Percentiles rank a stretch among this genome's conserved stretches.
Evolutionary conservation across 2,797 vertebrate genomes (phyloP).

Genomic region (Clamator glandarius): DNA sequence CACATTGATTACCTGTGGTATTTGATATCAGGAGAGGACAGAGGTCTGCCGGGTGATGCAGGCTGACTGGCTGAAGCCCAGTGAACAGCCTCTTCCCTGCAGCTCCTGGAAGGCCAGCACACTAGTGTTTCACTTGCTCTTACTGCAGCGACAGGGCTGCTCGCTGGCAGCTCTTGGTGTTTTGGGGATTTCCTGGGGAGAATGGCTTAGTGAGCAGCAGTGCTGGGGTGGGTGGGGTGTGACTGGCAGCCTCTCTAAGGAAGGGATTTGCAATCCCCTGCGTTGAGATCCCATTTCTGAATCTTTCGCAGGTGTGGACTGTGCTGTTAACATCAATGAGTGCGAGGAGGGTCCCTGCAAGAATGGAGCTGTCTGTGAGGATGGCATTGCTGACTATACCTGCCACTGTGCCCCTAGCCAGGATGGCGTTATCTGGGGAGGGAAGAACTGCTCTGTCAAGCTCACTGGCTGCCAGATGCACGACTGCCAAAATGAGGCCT

Average conservation of each 20-base stretch:
- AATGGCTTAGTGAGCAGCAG: background rate
- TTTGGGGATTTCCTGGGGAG: background rate
- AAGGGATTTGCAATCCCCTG: background rate
- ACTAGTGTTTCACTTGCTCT: background rate
- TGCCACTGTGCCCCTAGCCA: slow-evolving; percentile 83
- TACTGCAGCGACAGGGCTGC: background rate
- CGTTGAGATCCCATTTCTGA: slow-evolving; percentile 16
- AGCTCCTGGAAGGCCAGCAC: background rate
- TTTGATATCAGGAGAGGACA: background rate
- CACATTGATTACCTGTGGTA: background rate
- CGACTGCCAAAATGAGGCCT: slow-evolving; percentile 83
- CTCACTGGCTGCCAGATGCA: slow-evolving; percentile 86
- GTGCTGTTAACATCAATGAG: slow-evolving; percentile 89
- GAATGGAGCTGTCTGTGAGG: slow-evolving; percentile 87
- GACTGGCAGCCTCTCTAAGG: background rate
- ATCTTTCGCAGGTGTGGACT: slow-evolving; percentile 82
- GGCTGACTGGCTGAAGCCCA: background rate
- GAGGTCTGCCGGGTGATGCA: background rate
- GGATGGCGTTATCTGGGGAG: slow-evolving; percentile 85
- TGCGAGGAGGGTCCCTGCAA: slow-evolving; percentile 89
- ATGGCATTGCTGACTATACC: slow-evolving; percentile 83
- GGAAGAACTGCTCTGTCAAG: slow-evolving; percentile 85
- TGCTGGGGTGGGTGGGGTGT: background rate
- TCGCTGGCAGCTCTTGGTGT: background rate
- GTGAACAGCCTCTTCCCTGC: background rate